A percentile compares a stretch with the other conserved stretches of the same genome.
These are phyloP conservation scores for Coenonympha glycerion DNA, from an alignment of 2,888 invertebrate genomes.

Conservation along the genomic window DNA sequence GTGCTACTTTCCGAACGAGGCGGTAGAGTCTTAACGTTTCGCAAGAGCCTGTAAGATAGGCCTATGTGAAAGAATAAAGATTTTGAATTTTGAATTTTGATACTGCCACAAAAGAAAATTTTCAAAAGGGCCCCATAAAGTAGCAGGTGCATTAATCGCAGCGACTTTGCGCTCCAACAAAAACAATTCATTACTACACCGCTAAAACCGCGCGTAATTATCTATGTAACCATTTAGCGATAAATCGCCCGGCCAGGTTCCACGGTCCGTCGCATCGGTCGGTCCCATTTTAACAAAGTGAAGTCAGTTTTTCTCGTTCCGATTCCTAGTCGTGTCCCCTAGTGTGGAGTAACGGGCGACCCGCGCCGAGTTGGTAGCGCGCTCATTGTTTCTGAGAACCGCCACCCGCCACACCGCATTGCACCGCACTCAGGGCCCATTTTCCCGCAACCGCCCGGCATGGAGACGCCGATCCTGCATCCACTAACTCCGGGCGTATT, in stretches of 20 bases:
- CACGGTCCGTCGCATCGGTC: constrained; percentile 49
- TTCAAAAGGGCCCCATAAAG: background rate
- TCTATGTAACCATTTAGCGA: constrained; percentile 59
- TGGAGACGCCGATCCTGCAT: constrained; percentile 56
- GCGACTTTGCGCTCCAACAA: background rate
- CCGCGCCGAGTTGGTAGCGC: constrained; percentile 58
- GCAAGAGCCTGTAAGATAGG: no score
- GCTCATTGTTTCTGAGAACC: constrained; percentile 70
- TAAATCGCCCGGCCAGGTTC: constrained; percentile 53
- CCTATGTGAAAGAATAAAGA: no score
- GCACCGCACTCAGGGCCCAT: constrained; percentile 48
- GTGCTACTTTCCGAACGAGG: no score
- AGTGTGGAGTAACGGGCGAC: constrained; percentile 58
- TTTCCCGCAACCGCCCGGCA: constrained; percentile 45
- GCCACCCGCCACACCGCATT: constrained; percentile 59
- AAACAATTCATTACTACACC: constrained; percentile 3
- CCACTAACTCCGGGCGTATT: constrained; percentile 46
- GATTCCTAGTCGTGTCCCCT: constrained; percentile 63
- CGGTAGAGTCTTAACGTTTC: no score
- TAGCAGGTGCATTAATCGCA: background rate
- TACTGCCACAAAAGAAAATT: no score
- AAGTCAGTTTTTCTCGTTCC: constrained; percentile 65
- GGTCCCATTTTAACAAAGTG: constrained; percentile 64
- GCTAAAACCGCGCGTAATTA: constrained; percentile 37
- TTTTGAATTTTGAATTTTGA: no score